These are phyloP conservation scores for Manis javanica DNA, from an alignment of 2,797 vertebrate species.

Conservation along the genomic window DNA sequence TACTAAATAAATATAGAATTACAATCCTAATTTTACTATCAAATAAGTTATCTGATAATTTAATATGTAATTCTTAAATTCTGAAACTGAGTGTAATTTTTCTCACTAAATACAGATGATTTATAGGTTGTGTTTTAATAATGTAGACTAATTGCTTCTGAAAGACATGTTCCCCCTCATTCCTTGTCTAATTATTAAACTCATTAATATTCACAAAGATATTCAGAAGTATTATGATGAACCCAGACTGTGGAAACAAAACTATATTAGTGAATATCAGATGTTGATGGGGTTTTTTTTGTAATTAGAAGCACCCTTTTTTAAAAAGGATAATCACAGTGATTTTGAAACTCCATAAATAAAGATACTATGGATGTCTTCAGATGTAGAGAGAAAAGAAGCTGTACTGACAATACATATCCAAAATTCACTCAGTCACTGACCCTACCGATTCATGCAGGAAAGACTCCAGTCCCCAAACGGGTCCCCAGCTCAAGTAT, in stretches of 20 bases:
- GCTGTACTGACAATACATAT: background rate
- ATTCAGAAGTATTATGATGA: conserved; percentile 60
- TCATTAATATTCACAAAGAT: conserved; percentile 64
- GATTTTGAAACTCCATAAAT: conserved; percentile 41
- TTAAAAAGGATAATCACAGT: background rate
- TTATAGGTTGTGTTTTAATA: conserved; percentile 23
- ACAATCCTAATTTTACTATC: conserved; percentile 8
- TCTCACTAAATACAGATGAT: background rate
- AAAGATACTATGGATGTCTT: background rate
- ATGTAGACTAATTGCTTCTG: conserved; percentile 46
- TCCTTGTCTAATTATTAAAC: conserved; percentile 68
- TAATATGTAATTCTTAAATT: conserved; percentile 41
- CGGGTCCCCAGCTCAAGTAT: background rate
- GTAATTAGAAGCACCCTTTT: background rate
- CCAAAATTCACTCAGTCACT: background rate
- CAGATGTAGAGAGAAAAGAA: background rate
- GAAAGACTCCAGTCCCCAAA: background rate
- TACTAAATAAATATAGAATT: background rate
- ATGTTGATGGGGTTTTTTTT: background rate
- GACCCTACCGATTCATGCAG: background rate
- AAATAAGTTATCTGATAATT: conserved; percentile 10
- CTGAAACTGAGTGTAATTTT: conserved; percentile 20
- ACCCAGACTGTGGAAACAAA: conserved; percentile 48
- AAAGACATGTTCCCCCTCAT: conserved; percentile 2
- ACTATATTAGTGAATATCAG: background rate